A percentile compares a stretch with the other conserved stretches of the same genome.
phyloP scores from a whole-genome alignment of 2,888 invertebrate species.

The Priocnemis perturbator region DNA sequence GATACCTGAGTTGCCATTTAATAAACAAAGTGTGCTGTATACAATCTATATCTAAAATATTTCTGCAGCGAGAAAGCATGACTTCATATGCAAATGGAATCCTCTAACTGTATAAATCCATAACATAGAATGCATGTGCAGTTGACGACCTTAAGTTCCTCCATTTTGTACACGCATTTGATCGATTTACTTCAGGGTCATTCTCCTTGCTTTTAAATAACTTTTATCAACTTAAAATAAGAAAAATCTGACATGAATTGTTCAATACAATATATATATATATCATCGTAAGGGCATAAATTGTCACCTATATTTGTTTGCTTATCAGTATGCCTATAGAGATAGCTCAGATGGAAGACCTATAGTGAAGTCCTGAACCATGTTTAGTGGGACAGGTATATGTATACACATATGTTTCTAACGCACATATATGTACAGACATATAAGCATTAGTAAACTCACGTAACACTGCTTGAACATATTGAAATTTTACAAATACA shows the following conservation, averaged over 20 bases:
- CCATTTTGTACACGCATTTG: constrained; percentile 18
- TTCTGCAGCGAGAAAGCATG: constrained; percentile 34
- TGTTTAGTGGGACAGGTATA: no score
- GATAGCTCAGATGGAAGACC: no score
- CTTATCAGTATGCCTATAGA: neutral
- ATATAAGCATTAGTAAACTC: constrained; percentile 61
- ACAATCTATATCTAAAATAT: constrained; percentile 34
- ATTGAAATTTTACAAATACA: constrained; percentile 32
- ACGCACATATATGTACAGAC: neutral
- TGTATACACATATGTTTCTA: no score
- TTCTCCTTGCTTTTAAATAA: constrained; percentile 33
- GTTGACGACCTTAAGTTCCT: constrained; percentile 22
- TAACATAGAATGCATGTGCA: constrained; percentile 22
- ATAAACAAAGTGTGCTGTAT: constrained; percentile 63
- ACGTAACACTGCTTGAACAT: constrained; percentile 73
- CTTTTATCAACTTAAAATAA: constrained; percentile 13
- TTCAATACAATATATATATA: no score
- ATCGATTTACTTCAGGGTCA: constrained; percentile 35
- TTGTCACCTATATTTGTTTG: no score
- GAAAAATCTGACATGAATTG: neutral
- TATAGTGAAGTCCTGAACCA: no score
- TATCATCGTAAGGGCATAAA: no score
- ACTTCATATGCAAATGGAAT: constrained; percentile 26
- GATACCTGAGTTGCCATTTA: constrained; percentile 72
- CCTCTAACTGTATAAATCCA: constrained; percentile 22